These are phyloP conservation scores for Alsophila aescularia DNA, from an alignment of 2,888 invertebrate species.

Conservation along the genomic window DNA sequence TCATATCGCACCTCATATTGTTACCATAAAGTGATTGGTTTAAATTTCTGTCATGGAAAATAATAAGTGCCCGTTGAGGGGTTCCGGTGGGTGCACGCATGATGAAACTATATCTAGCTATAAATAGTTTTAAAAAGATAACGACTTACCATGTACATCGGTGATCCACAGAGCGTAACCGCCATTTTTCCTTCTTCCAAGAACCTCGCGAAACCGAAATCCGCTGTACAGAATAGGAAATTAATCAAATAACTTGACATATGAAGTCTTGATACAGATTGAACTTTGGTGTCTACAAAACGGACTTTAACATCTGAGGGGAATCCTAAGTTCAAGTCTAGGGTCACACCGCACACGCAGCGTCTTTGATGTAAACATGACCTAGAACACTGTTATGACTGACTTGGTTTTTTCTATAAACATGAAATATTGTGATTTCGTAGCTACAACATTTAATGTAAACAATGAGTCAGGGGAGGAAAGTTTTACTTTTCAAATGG, in stretches of 20 bases:
- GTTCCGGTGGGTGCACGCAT: not conserved
- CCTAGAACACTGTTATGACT: conserved; percentile 3
- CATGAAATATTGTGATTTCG: conserved; percentile 1
- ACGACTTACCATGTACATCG: conserved; percentile 98
- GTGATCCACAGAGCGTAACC: conserved; percentile 99
- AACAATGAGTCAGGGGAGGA: no score
- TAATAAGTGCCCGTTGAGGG: no score
- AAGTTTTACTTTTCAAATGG: no score
- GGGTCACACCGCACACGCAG: conserved; percentile 14
- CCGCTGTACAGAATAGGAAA: conserved; percentile 86
- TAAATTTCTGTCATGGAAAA: no score
- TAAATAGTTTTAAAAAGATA: conserved; percentile 10
- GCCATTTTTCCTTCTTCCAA: conserved; percentile 99
- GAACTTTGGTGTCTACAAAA: not conserved
- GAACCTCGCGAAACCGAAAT: conserved; percentile 99
- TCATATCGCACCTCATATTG: no score
- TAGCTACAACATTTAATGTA: not conserved
- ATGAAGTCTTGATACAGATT: no score
- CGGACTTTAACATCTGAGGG: not conserved
- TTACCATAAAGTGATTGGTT: no score
- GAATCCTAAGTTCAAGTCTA: conserved; percentile 8
- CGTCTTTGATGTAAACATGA: conserved; percentile 8
- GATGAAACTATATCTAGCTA: not conserved
- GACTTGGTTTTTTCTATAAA: conserved; percentile 3
- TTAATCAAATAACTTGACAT: conserved; percentile 1